These are phyloP conservation scores for Lipophrys pholis DNA, from an alignment of 2,113 vertebrate genomes.

Conservation along the genomic window DNA sequence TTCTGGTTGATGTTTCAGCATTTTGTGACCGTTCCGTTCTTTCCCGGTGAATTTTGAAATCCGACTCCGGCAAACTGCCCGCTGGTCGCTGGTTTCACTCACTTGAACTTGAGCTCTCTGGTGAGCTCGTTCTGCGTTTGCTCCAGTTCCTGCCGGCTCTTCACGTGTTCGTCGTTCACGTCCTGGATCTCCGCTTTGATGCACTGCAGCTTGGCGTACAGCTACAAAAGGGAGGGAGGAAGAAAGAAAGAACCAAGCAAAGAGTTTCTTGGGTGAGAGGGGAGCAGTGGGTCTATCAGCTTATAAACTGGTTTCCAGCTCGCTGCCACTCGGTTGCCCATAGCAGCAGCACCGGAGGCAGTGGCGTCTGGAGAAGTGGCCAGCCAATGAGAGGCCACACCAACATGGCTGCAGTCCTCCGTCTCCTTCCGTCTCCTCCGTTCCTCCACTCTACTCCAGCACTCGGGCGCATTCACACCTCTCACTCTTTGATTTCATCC, in stretches of 20 bases:
- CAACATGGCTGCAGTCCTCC: constrained; percentile 19
- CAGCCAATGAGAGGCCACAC: constrained; percentile 49
- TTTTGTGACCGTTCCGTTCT: no score
- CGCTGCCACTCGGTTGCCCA: constrained; percentile 65
- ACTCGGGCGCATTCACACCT: constrained; percentile 24
- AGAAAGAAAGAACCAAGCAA: constrained; percentile 13
- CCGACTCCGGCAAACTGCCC: constrained; percentile 59
- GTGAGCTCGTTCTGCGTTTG: constrained; percentile 98
- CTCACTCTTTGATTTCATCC: constrained; percentile 31
- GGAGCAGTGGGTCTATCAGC: constrained; percentile 18
- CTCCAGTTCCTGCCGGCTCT: constrained; percentile 94
- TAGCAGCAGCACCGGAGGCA: constrained; percentile 67
- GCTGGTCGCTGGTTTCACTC: constrained; percentile 86
- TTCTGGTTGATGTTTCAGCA: not conserved
- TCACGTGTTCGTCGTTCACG: constrained; percentile 96
- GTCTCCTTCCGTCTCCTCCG: constrained; percentile 10
- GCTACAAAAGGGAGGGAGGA: constrained; percentile 74
- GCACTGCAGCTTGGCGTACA: constrained; percentile 96
- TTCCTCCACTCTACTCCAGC: constrained; percentile 21
- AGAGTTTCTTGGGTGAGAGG: constrained; percentile 17
- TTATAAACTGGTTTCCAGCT: constrained; percentile 39
- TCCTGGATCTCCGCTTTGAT: constrained; percentile 98
- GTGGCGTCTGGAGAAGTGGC: constrained; percentile 47
- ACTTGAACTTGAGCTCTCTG: constrained; percentile 98
- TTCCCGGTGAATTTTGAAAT: no score